Base-by-base conservation (phyloP, 2,888 invertebrate species). In the Thelaira solivaga region DNA sequence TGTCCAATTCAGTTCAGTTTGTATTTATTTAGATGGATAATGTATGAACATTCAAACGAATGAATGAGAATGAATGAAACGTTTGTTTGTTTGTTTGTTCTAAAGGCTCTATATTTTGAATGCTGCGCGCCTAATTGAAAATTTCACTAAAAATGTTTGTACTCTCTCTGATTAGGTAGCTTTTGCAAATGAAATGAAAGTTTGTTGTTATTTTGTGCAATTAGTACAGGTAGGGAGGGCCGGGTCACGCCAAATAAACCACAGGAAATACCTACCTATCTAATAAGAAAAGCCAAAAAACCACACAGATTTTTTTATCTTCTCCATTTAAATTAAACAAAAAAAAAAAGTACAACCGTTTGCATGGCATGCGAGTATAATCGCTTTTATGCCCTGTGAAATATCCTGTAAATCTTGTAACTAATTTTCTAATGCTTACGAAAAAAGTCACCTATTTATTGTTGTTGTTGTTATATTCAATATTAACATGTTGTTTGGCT, bases 71-170 rank as follows among this genome's bases (percentile, higher is more conserved):
- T 55, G 36, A 64, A 65, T 34, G 55, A 61, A 55, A 69, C 61
- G 43, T 72, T 72, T 72, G 62, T 78, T 81, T 69, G 65, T 80
- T 76, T 78, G 36, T 77, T 80, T 77, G 71, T 81, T 79, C 81
- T 82, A 72, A 26, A 73, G 64, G 85, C 83, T 84, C 84, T 84
- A 84, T 82, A 71, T 84, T 53, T 65, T 53, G 74, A 83, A 85
- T 88, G 84, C 87, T 89, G 89, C 83, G 87, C 86, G 86, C 89
- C 89, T 88, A 87, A 87, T 88, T 86, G 83, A 84, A 88, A 89
- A 89, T 89, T 89, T 89, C 88, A 88, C 88, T 89, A 88, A 89
- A 88, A 89, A 88, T 89, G 88, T 88, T 88, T 87, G 84, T 85
- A 88, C 88, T 88, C 88, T 88, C 89, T 87, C 86, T 78, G 74